Conservation (phyloP, 2,113 vertebrate genomes). For the Pelobates fuscus region DNA sequence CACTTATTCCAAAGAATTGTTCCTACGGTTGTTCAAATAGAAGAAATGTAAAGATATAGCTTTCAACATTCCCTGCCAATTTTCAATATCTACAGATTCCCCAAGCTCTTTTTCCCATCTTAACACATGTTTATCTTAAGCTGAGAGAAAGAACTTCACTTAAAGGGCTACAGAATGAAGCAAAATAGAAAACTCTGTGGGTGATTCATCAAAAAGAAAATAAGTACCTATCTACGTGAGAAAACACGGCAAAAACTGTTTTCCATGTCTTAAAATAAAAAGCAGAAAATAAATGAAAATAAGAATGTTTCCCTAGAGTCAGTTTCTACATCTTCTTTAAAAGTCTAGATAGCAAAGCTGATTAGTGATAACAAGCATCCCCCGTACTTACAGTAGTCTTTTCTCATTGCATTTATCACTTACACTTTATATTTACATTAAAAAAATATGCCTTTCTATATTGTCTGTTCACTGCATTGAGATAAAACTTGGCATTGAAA, state of each 20-base stretch:
- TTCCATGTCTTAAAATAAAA: background rate
- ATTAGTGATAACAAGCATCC: background rate
- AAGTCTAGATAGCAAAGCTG: background rate
- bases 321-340: background rate
- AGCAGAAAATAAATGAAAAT: no score
- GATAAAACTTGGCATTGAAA: no score
- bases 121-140: background rate
- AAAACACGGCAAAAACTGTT: background rate
- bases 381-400: background rate
- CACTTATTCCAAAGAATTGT: background rate
- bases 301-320: no score
- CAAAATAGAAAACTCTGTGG: background rate
- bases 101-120: background rate
- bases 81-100: conserved; percentile 3
- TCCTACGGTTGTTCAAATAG: background rate
- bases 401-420: background rate
- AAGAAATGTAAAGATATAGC: background rate
- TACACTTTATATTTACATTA: background rate
- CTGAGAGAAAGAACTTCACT: background rate
- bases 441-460: background rate
- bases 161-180: background rate
- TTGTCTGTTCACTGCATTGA: background rate
- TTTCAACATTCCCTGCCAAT: background rate
- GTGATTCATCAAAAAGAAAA: background rate
- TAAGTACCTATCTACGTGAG: background rate